phyloP scores from a whole-genome alignment of 2,797 vertebrate genomes.

The Darevskia nairensis region DNA sequence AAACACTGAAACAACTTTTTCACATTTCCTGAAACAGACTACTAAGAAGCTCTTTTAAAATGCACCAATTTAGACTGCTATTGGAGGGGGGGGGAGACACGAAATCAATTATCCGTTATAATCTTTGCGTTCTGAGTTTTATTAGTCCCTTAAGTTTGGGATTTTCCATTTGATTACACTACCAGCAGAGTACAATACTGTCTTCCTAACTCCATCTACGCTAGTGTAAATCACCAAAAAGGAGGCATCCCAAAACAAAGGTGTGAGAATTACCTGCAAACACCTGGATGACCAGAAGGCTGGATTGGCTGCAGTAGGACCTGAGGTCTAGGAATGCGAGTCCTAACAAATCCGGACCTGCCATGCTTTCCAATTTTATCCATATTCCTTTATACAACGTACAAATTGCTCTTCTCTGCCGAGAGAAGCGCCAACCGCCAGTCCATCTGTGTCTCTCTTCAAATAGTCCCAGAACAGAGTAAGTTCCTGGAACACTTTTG shows the following conservation, averaged over 20 bases:
- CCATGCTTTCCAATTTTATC: slow-evolving; percentile 7
- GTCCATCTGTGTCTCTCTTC: background rate
- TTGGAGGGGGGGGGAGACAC: too few relatives aligned
- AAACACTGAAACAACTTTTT: background rate
- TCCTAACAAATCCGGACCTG: background rate
- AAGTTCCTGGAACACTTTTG: background rate
- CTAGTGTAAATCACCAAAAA: fast-evolving
- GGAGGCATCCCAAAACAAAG: background rate
- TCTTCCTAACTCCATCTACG: fast-evolving
- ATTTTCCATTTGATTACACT: background rate
- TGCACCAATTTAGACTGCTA: background rate
- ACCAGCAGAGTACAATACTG: background rate
- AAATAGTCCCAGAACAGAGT: background rate
- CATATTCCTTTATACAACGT: slow-evolving; percentile 37
- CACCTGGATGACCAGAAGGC: background rate
- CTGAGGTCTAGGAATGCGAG: background rate
- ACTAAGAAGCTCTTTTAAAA: background rate
- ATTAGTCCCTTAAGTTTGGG: fast-evolving
- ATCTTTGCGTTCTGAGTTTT: fast-evolving
- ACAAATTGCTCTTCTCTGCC: fast-evolving
- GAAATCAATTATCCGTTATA: background rate
- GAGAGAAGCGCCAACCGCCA: background rate
- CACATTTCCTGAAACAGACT: background rate
- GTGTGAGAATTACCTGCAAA: slow-evolving; percentile 57
- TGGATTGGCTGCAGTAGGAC: background rate